These are phyloP conservation scores for Plagiodera versicolora DNA, from an alignment of 2,888 invertebrate species.

Conservation along the genomic window DNA sequence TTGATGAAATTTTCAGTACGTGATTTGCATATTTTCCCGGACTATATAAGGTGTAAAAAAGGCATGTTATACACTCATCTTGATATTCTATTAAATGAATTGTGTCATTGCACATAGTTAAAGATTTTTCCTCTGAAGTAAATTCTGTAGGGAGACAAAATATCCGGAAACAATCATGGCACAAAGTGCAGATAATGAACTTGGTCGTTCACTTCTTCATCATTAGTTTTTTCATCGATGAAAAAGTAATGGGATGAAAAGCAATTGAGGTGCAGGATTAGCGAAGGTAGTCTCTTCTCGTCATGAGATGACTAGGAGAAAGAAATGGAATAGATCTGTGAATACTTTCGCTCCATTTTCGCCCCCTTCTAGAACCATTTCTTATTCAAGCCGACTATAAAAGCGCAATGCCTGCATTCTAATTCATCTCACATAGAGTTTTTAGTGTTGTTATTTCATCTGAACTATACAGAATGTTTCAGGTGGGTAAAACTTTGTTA, in stretches of 20 bases:
- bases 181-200: no score
- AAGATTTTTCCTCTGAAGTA: no score
- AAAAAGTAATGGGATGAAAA: neutral
- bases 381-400: constrained; percentile 17
- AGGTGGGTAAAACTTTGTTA: neutral
- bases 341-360: constrained; percentile 33
- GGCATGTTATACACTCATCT: no score
- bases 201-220: no score
- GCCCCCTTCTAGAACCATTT: constrained; percentile 14
- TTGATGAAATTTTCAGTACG: no score
- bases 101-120: no score
- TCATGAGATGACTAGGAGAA: neutral
- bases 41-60: no score
- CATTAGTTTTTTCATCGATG: no score
- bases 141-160: neutral
- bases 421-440: constrained; percentile 5
- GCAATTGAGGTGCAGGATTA: neutral
- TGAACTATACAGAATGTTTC: neutral
- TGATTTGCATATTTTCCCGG: no score
- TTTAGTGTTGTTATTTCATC: neutral
- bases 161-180: neutral
- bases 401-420: constrained; percentile 17
- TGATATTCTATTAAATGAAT: no score
- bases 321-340: neutral
- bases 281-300: neutral